Conservation (phyloP, 2,797 vertebrate species). For the Gephyroberyx darwinii region DNA sequence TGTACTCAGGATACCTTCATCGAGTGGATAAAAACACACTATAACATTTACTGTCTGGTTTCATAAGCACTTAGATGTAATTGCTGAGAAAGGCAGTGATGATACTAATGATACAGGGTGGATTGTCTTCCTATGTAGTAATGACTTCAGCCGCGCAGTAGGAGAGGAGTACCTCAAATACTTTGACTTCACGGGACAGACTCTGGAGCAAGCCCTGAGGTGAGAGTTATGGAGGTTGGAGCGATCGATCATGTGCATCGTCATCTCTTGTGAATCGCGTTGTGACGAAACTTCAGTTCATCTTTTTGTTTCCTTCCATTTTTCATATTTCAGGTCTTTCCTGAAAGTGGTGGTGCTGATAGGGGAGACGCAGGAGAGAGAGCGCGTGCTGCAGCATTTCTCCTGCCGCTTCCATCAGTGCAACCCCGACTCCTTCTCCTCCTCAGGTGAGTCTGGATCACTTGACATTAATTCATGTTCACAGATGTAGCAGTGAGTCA, state of each 20-base stretch:
- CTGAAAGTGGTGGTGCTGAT: constrained; percentile 90
- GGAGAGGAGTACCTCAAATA: constrained; percentile 89
- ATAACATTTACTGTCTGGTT: too few relatives aligned
- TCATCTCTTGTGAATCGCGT: background rate
- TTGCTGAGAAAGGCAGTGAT: background rate
- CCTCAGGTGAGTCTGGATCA: constrained; percentile 75
- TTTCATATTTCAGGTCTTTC: constrained; percentile 78
- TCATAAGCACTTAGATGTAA: background rate
- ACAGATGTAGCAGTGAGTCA: background rate
- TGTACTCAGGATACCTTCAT: too few relatives aligned
- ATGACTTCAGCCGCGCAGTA: constrained; percentile 82
- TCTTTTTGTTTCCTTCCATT: background rate
- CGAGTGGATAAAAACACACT: too few relatives aligned
- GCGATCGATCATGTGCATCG: background rate
- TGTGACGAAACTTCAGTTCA: background rate
- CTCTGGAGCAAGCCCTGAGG: constrained; percentile 88
- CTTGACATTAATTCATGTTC: background rate
- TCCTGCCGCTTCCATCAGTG: constrained; percentile 86
- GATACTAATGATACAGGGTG: background rate
- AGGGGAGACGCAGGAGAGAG: constrained; percentile 93
- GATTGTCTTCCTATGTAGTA: constrained; percentile 61
- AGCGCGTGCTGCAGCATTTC: constrained; percentile 90
- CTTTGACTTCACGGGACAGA: constrained; percentile 87
- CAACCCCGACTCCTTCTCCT: constrained; percentile 82
- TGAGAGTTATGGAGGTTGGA: constrained; percentile 56